phyloP scores from a whole-genome alignment of 2,888 invertebrate genomes.

The Cremastobaeus sp. region DNA sequence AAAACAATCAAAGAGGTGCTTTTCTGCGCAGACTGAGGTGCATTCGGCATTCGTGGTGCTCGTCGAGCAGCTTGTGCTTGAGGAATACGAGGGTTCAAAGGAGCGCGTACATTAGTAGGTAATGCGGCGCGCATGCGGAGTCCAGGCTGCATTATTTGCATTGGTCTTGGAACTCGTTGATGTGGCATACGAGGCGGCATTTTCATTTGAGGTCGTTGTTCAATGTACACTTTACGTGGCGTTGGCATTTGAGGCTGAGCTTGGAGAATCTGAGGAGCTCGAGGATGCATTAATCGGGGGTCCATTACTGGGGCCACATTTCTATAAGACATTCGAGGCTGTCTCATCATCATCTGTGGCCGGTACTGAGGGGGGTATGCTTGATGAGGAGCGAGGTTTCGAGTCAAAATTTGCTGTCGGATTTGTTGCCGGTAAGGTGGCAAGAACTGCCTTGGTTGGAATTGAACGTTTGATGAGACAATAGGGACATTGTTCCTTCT shows the following conservation, averaged over 20 bases:
- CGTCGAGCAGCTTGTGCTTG: constrained; percentile 6
- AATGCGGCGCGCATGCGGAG: constrained; percentile 11
- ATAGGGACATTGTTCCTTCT: constrained; percentile 7
- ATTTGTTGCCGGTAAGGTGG: not conserved
- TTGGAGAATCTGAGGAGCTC: constrained; percentile 1
- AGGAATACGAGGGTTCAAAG: constrained; percentile 20
- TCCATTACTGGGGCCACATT: not conserved
- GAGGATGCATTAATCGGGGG: constrained; percentile 29
- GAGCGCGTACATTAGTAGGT: not conserved
- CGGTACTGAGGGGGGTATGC: not conserved
- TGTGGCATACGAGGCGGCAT: not conserved
- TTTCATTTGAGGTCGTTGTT: not conserved
- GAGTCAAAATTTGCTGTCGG: not conserved
- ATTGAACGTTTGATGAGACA: constrained; percentile 3
- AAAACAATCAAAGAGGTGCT: constrained; percentile 73
- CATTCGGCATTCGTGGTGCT: not conserved
- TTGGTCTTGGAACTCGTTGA: constrained; percentile 5
- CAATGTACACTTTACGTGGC: constrained; percentile 15
- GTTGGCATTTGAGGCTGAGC: constrained; percentile 3
- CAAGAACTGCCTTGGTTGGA: constrained; percentile 1
- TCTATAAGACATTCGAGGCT: constrained; percentile 7
- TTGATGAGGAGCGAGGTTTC: not conserved
- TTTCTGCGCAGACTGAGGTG: constrained; percentile 61
- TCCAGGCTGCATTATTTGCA: not conserved
- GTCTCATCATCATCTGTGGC: not conserved